Evolutionary conservation across 2,113 vertebrate genomes (phyloP).

Genomic region (Sinosuthora webbiana): DNA sequence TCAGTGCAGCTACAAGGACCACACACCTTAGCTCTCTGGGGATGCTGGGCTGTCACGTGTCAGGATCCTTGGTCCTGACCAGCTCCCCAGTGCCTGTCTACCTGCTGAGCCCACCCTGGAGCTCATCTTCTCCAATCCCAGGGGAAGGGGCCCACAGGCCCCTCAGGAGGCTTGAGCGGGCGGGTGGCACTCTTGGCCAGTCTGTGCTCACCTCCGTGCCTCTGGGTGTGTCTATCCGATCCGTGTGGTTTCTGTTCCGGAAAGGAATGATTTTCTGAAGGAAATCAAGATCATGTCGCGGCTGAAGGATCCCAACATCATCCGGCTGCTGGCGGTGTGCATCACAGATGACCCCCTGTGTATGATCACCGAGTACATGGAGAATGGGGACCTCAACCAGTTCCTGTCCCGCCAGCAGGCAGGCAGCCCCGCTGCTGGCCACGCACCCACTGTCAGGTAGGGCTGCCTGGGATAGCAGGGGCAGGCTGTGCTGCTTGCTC

Average conservation of each 20-base stretch:
- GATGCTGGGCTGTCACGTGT: background rate
- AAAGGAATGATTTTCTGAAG: slow-evolving; percentile 97
- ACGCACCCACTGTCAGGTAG: slow-evolving; percentile 78
- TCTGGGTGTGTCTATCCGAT: background rate
- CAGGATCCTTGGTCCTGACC: background rate
- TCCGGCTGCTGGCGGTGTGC: slow-evolving; percentile 92
- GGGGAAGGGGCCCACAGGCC: background rate
- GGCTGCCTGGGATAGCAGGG: accelerated
- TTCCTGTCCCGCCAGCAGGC: slow-evolving; percentile 89
- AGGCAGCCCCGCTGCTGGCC: slow-evolving; percentile 52
- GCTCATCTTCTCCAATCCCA: background rate
- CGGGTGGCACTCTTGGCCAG: accelerated
- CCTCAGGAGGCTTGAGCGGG: accelerated
- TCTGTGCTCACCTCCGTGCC: background rate
- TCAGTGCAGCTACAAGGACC: background rate
- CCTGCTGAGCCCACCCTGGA: background rate
- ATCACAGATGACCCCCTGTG: slow-evolving; percentile 89
- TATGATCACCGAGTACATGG: slow-evolving; percentile 99
- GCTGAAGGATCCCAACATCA: slow-evolving; percentile 94
- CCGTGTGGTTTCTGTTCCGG: slow-evolving; percentile 39
- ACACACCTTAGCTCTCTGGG: background rate
- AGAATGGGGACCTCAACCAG: slow-evolving; percentile 97
- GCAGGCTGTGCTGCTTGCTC: background rate
- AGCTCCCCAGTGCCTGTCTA: background rate
- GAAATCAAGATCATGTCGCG: slow-evolving; percentile 98